Conservation (phyloP, 2,797 vertebrate species). For the Acanthiza pusilla region DNA sequence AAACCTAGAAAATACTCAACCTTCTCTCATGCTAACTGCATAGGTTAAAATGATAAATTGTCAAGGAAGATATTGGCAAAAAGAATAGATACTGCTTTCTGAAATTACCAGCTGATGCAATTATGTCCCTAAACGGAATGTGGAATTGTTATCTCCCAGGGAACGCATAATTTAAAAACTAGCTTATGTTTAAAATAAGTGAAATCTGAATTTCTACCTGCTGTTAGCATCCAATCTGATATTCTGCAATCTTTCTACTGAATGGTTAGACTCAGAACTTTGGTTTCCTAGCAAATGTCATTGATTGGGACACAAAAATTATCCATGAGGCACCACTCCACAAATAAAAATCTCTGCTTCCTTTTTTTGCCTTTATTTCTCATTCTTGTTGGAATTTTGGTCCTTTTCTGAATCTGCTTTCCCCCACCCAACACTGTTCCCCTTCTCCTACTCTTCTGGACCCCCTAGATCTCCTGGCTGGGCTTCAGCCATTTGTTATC, state of each 20-base stretch:
- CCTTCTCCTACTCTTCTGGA: neutral
- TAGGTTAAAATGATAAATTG: neutral
- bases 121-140: neutral
- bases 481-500: neutral
- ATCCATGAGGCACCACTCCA: neutral
- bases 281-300: neutral
- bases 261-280: neutral
- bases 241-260: neutral
- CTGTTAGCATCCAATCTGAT: neutral
- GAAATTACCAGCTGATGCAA: neutral
- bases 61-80: neutral
- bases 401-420: neutral
- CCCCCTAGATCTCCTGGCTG: neutral
- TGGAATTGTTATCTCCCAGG: neutral
- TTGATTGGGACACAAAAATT: neutral
- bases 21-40: neutral
- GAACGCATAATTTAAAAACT: neutral
- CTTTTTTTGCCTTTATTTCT: neutral
- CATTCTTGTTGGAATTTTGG: neutral
- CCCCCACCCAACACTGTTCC: rapidly evolving
- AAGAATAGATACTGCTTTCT: neutral
- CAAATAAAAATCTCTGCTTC: neutral
- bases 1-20: neutral
- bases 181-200: neutral
- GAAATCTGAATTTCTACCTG: neutral